These are phyloP conservation scores for Lepisosteus oculatus DNA, from an alignment of 2,113 vertebrate genomes.

Conservation along the genomic window DNA sequence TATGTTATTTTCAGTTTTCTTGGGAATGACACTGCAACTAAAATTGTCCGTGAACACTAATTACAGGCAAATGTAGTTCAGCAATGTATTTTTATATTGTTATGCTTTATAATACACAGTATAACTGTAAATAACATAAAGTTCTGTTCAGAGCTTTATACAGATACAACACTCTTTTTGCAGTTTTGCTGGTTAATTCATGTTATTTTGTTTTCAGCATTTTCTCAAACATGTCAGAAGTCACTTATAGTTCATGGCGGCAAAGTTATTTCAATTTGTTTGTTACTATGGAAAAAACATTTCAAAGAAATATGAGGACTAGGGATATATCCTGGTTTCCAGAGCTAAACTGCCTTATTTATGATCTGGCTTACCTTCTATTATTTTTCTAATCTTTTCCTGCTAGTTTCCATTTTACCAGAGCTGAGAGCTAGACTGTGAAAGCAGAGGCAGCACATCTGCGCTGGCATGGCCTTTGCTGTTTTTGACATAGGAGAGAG, in stretches of 20 bases:
- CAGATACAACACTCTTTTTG: too few species aligned
- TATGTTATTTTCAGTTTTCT: slow-evolving; percentile 6
- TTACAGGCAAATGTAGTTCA: too few species aligned
- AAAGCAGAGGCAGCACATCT: slow-evolving; percentile 61
- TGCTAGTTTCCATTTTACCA: slow-evolving; percentile 22
- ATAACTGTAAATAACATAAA: too few species aligned
- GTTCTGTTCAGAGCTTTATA: too few species aligned
- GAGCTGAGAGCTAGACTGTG: background rate
- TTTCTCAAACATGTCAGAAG: background rate
- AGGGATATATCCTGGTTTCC: background rate
- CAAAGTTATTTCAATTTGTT: background rate
- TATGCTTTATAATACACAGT: too few species aligned
- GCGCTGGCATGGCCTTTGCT: slow-evolving; percentile 49
- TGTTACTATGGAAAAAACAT: slow-evolving; percentile 40
- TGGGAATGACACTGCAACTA: too few species aligned
- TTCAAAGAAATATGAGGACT: slow-evolving; percentile 47
- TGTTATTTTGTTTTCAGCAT: background rate
- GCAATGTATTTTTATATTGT: too few species aligned
- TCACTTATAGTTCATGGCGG: background rate
- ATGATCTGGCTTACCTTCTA: slow-evolving; percentile 31
- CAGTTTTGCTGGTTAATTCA: too few species aligned
- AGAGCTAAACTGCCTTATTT: slow-evolving; percentile 23
- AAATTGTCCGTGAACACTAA: too few species aligned
- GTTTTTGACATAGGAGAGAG: slow-evolving; percentile 22
- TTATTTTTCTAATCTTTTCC: background rate